phyloP scores from a whole-genome alignment of 2,113 vertebrate species.

The Eira barbara region DNA sequence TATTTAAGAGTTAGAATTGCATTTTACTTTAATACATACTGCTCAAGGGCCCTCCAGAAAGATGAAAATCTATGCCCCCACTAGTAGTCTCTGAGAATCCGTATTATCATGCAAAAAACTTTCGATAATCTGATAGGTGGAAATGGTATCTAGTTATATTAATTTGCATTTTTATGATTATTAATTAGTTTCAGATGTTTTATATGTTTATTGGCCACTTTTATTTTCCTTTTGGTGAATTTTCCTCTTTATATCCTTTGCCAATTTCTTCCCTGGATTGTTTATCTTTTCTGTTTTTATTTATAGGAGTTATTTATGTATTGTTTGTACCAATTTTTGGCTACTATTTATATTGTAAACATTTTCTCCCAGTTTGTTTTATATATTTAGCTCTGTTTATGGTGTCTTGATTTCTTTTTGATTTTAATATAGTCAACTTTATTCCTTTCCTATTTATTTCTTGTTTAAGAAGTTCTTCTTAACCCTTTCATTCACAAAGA shows the following conservation, averaged over 20 bases:
- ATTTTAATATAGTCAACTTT: not conserved
- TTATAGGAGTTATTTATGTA: slow-evolving; percentile 43
- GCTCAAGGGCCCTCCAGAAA: not conserved
- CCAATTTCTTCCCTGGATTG: slow-evolving; percentile 6
- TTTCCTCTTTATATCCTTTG: slow-evolving; percentile 37
- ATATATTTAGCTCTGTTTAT: slow-evolving; percentile 37
- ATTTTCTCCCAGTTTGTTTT: not conserved
- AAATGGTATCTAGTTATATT: not conserved
- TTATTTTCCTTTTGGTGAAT: not conserved
- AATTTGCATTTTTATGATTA: slow-evolving; percentile 21
- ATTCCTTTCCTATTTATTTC: slow-evolving; percentile 14
- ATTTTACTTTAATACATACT: not conserved
- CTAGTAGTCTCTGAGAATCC: not conserved
- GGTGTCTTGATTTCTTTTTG: not conserved
- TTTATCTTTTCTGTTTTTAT: slow-evolving; percentile 59
- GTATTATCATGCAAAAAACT: not conserved
- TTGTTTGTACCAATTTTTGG: slow-evolving; percentile 24
- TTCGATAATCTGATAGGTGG: not conserved
- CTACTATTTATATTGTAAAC: slow-evolving; percentile 47
- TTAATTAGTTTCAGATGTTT: not conserved
- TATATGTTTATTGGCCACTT: not conserved
- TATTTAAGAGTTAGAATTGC: not conserved
- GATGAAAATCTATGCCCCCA: not conserved
- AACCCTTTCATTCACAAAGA: not conserved
- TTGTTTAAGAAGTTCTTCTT: not conserved